Base-by-base conservation (phyloP, 2,888 invertebrate genomes). In the Halocaridina rubra region DNA sequence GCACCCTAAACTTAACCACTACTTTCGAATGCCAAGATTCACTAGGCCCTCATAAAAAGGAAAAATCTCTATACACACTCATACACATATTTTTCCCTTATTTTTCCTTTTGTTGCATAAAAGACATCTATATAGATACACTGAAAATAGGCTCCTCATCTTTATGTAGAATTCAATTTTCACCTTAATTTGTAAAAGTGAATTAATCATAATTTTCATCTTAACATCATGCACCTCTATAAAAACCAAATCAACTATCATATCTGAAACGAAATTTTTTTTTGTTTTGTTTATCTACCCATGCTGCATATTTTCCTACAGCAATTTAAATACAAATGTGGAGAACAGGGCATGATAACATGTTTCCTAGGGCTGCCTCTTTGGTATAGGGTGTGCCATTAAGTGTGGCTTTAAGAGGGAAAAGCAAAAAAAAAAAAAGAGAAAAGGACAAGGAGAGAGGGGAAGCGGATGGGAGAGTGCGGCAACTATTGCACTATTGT, bases 401-500 rank as follows among this genome's bases (percentile, higher is more conserved):
- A n/a, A 53, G 19, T 19, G 3, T 53, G 69, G 32, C 29, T 69
- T 27, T 27, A 69, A 69, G 19, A 30, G n/a, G 69, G 29, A 69
- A 30, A 29, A 30, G 32, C n/a, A n/a, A 30, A 27, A 69, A 69
- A 69, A 27, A 24, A 69, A 67, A 3, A 64, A 22, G 13, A n/a
- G 24, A 64, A 64, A 64, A 64, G n/a, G n/a, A 16, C 7, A 67
- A 77, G 76, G 19, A 82, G 39, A 53, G 67, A 69, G 30, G 33
- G 53, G 53, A 30, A 53, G 46, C 46, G 79, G 39, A 53, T 67
- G 67, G 75, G 75, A 67, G 67, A 53, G 59, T 78, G 82, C 71
- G 46, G 67, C 53, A 53, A 71, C 69, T 71, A 75, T 76, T 82
- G 82, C 82, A 82, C 82, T 71, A 78, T 57, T 71, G 59, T 77